Evolutionary conservation across 2,888 invertebrate genomes (phyloP).

Genomic region (Spicauda simplicius): DNA sequence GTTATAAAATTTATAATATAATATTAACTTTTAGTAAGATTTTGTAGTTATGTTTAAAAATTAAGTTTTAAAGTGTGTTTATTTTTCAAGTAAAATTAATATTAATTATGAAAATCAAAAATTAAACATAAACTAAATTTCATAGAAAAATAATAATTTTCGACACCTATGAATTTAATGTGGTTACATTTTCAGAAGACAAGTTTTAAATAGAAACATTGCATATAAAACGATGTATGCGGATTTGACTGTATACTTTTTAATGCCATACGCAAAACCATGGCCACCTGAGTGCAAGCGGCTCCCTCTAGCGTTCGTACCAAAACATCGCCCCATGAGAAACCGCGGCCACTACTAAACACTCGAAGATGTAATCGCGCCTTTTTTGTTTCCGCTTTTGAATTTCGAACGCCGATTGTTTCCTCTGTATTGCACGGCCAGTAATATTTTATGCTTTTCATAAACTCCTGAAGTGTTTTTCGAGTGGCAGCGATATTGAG

Average conservation of each 20-base stretch:
- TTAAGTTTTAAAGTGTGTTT: no score
- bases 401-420: slow-evolving; percentile 67
- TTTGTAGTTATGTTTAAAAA: no score
- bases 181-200: no score
- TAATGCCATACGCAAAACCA: not conserved
- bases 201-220: no score
- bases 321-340: slow-evolving; percentile 83
- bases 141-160: no score
- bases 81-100: no score
- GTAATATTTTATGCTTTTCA: slow-evolving; percentile 61
- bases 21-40: no score
- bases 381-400: slow-evolving; percentile 74
- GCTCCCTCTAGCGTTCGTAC: slow-evolving; percentile 78
- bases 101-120: no score
- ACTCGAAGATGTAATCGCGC: slow-evolving; percentile 82
- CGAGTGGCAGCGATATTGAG: slow-evolving; percentile 74
- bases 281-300: slow-evolving; percentile 27
- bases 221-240: no score
- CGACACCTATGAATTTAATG: no score
- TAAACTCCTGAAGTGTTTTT: slow-evolving; percentile 68
- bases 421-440: slow-evolving; percentile 63
- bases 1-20: no score
- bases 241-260: not conserved
- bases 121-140: no score
- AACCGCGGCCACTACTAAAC: slow-evolving; percentile 69